Evolutionary conservation across 2,113 vertebrate genomes (phyloP).

Genomic region (Apteryx owenii): DNA sequence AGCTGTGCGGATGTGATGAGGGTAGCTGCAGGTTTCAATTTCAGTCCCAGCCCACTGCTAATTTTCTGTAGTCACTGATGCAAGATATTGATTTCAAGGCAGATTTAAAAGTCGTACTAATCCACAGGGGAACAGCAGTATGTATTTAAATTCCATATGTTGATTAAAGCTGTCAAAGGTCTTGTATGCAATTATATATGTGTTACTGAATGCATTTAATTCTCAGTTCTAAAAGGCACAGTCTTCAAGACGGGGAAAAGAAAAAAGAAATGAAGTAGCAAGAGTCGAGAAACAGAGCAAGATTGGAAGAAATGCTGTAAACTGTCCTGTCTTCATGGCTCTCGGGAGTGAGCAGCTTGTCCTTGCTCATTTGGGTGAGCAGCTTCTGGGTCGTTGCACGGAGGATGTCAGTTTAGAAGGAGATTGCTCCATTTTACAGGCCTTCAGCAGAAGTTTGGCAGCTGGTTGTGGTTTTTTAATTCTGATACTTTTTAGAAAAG

Average conservation of each 20-base stretch:
- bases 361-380: neutral
- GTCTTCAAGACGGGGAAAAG: neutral
- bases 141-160: conserved; percentile 63
- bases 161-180: conserved; percentile 60
- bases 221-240: neutral
- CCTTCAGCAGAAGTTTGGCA: neutral
- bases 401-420: neutral
- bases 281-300: neutral
- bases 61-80: conserved; percentile 68
- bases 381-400: neutral
- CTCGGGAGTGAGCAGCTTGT: accelerated
- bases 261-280: neutral
- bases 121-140: neutral
- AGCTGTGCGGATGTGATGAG: neutral
- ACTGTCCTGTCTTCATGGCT: neutral
- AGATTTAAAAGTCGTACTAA: conserved; percentile 52
- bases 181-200: conserved; percentile 7
- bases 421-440: neutral
- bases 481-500: neutral
- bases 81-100: conserved; percentile 72
- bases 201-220: neutral
- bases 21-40: conserved; percentile 44
- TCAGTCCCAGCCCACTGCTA: conserved; percentile 36
- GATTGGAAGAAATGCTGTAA: neutral
- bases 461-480: neutral